Base-by-base conservation (phyloP, 1,140 invertebrate species). In the Trichonephila inaurata region DNA sequence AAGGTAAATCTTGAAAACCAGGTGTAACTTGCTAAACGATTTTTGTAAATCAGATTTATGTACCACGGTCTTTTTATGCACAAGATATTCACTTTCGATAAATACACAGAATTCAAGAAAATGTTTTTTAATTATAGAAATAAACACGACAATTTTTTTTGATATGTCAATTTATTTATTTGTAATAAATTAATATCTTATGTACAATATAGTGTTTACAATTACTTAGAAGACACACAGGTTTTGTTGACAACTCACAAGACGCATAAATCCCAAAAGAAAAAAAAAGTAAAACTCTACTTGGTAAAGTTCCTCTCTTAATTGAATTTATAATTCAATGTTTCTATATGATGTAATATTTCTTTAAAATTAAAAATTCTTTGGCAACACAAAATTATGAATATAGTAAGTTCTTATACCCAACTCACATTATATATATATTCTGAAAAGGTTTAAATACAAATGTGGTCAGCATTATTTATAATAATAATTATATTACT, bases 161-260 rank as follows among this genome's bases (percentile, higher is more conserved):
- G 66, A 69, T 69, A 69, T 69, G 66, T 69, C 66, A 69, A 69
- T 69, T 24, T 69, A 24, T 69, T 69, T 69, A 69, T 69, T 69
- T 69, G 24, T 69, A 24, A 69, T 69, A 69, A 69, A 69, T 69
- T 69, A 69, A 69, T 69, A 69, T 69, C n/a, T 69, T 69, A 69
- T 69, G 66, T 69, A 69, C 66, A 69, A 12, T 69, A 24, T 69
- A 24, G 66, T 24, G 66, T 69, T 69, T 69, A 69, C 66, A 69
- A 24, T 24, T 69, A 24, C n/a, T 28, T 69, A 69, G 66, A 69
- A 69, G 66, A 69, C 66, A n/a, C 12, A 66, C 64, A 66, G 33
- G 33, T 40, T 40, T 40, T 69, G 66, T 69, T 69, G 66, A 69
- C 66, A 69, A 24, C 14, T 24, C 24, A 69, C 66, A 69, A 24